These are phyloP conservation scores for Pantelozetes paolii DNA, from an alignment of 2,888 invertebrate species.

Conservation along the genomic window DNA sequence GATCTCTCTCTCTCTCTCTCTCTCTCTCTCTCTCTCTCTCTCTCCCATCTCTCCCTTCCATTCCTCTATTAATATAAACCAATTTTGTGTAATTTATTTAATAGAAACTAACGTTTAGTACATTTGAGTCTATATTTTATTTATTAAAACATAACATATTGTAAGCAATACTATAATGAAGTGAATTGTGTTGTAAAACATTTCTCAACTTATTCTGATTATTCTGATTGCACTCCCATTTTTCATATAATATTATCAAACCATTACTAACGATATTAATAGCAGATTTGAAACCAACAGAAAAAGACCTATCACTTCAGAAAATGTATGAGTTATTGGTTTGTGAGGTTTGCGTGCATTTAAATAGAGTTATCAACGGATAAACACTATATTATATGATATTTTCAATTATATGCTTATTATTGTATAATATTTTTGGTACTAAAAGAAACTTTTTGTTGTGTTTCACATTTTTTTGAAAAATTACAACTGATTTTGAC, in stretches of 20 bases:
- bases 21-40: too few species aligned
- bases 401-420: conserved; percentile 31
- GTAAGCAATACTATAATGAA: not conserved
- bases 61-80: conserved; percentile 8
- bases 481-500: not conserved
- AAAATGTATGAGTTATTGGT: conserved; percentile 29
- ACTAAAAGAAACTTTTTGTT: not conserved
- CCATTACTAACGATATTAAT: not conserved
- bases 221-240: conserved; percentile 22
- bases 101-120: not conserved
- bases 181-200: not conserved
- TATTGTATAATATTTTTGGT: not conserved
- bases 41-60: too few species aligned
- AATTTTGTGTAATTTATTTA: conserved; percentile 17
- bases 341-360: conserved; percentile 12
- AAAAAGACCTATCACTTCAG: not conserved
- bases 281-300: not conserved
- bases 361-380: conserved; percentile 23
- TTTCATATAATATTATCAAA: not conserved
- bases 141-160: not conserved
- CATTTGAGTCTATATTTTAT: conserved; percentile 1
- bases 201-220: not conserved
- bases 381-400: conserved; percentile 1
- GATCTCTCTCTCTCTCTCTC: too few species aligned
- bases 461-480: not conserved